Conservation (phyloP, 2,113 vertebrate genomes). For the rabbit (Oryctolagus cuniculus) region DNA sequence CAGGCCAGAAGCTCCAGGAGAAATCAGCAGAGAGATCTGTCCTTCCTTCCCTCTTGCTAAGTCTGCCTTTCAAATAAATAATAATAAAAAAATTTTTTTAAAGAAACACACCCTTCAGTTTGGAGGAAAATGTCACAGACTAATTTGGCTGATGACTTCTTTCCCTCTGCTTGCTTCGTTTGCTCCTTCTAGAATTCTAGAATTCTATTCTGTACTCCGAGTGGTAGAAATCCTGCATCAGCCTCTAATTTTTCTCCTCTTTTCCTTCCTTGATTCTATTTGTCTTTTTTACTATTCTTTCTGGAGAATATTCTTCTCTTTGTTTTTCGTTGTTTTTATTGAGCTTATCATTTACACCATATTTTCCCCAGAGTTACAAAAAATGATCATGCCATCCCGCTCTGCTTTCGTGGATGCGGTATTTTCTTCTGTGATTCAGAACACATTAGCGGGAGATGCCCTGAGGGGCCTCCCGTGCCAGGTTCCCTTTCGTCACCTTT, state of each 20-base stretch:
- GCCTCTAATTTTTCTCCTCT: not conserved
- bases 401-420: not conserved
- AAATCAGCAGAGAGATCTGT: too few relatives aligned
- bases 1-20: too few relatives aligned
- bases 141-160: not conserved
- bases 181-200: conserved; percentile 12
- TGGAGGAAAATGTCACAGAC: not conserved
- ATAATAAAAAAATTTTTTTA: too few relatives aligned
- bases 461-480: not conserved
- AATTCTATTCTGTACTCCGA: not conserved
- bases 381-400: not conserved
- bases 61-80: too few relatives aligned
- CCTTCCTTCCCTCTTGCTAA: too few relatives aligned
- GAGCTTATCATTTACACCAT: not conserved
- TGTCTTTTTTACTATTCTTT: conserved; percentile 16
- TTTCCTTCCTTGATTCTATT: not conserved
- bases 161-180: not conserved
- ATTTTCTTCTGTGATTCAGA: conserved; percentile 24
- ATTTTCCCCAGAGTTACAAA: not conserved
- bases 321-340: not conserved
- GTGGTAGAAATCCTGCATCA: not conserved
- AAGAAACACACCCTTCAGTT: not conserved
- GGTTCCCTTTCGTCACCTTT: not conserved
- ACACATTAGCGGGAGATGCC: not conserved
- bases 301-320: not conserved